Base-by-base conservation (phyloP, 2,888 invertebrate genomes). In the Teleogryllus oceanicus region DNA sequence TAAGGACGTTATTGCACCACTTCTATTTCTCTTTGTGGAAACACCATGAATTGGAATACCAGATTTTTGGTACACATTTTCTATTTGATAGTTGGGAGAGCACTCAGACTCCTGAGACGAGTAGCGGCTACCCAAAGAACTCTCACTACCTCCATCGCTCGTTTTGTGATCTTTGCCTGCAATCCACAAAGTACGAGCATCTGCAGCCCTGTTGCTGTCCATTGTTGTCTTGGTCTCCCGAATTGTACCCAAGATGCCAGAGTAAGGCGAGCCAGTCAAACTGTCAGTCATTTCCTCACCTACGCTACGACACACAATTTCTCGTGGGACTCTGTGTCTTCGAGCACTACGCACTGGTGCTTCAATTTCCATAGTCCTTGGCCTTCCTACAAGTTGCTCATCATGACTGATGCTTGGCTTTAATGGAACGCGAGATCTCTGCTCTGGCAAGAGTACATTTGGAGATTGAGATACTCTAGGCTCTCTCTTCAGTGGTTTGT, bases 321-420 rank as follows among this genome's bases (percentile, higher is more conserved):
- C 87, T 80, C 88, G 85, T 83, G 87, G 84, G 18, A 78, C 81
- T 75, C 81, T 77, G 50, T 80, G 80, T 49, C 83, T 84, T 8
- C 90, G 87, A 2, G 87, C 86, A 3, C 88, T 85, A 83, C 89
- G 88, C 18, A 85, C 88, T 24, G 90, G 89, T 79, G 89, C 89
- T 82, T 88, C 88, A 77, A 89, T 89, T 81, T 80, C 77, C 18
- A 18, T 50, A n/a, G 21, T 24, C 49, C 12, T n/a, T 49, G 77
- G 80, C n/a, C 78, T 50, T 13, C 37, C 49, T 11, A 50, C 11
- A 18, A 49, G 21, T 49, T 49, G 24, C 76, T 80, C 80, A 50
- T 81, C 81, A 49, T 80, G 80, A 50, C 81, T 81, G 51, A 81
- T 49, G 50, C 81, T 81, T 2, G 80, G 18, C 13, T 80, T 80